Percentiles rank a stretch among this genome's conserved stretches.
Evolutionary conservation across 2,113 vertebrate genomes (phyloP).

Genomic region (Oryzias curvinotus): DNA sequence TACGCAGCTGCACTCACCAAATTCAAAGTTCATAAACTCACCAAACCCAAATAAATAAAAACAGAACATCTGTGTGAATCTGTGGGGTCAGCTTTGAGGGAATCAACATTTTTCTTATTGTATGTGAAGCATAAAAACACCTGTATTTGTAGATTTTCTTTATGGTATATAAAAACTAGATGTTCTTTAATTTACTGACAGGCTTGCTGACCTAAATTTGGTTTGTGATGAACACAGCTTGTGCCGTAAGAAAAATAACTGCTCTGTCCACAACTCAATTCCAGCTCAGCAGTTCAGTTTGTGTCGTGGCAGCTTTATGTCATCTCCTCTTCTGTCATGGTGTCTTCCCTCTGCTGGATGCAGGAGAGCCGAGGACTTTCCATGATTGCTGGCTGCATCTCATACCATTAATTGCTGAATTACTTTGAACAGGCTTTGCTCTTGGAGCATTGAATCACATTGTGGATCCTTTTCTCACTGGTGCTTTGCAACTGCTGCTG

Average conservation of each 20-base stretch:
- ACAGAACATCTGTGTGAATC: background rate
- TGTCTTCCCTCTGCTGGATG: conserved; percentile 24
- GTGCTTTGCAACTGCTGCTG: conserved; percentile 11
- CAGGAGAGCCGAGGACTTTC: conserved; percentile 10
- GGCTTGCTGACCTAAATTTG: conserved; percentile 40
- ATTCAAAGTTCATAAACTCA: conserved; percentile 4
- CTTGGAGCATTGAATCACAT: background rate
- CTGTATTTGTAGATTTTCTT: conserved; percentile 14
- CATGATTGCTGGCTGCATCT: conserved; percentile 31
- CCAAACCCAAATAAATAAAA: background rate
- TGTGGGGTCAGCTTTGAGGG: conserved; percentile 10
- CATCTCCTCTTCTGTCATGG: conserved; percentile 40
- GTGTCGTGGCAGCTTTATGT: conserved; percentile 49
- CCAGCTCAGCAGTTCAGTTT: conserved; percentile 47
- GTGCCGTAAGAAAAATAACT: conserved; percentile 44
- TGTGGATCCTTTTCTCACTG: background rate
- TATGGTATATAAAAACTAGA: conserved; percentile 8
- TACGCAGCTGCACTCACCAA: conserved; percentile 5
- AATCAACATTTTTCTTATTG: background rate
- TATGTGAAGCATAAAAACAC: conserved; percentile 13
- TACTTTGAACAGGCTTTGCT: background rate
- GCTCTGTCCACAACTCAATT: conserved; percentile 44
- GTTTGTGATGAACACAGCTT: conserved; percentile 30
- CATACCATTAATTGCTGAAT: conserved; percentile 7
- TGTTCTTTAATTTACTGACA: conserved; percentile 24